Conservation (phyloP, 2,113 vertebrate species). For the Butastur rufipennis region DNA sequence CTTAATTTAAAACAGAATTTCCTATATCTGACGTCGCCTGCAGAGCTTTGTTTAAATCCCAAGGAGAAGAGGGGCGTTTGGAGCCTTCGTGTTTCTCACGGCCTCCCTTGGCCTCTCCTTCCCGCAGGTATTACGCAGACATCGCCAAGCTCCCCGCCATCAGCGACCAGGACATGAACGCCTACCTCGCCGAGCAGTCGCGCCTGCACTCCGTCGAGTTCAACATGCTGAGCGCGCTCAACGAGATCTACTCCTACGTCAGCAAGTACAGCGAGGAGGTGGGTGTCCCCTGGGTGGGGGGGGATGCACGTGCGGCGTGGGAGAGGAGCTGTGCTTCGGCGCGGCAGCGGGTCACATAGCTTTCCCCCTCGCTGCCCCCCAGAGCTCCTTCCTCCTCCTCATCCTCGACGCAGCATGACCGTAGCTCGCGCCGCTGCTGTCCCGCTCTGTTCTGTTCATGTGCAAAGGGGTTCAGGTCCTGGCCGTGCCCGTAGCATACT, state of each 20-base stretch:
- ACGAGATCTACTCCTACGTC: conserved; percentile 97
- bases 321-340: not conserved
- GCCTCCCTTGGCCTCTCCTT: not conserved
- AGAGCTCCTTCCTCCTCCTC: not conserved
- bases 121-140: conserved; percentile 93
- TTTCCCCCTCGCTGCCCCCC: not conserved
- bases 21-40: no score
- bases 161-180: conserved; percentile 99
- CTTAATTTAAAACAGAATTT: no score
- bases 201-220: conserved; percentile 92
- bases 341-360: rapidly evolving
- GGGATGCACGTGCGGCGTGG: rapidly evolving
- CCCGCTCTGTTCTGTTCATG: rapidly evolving
- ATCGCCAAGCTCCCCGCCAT: conserved; percentile 94
- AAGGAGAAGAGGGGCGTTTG: rapidly evolving
- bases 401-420: rapidly evolving
- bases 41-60: not conserved
- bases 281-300: not conserved
- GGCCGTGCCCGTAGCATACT: rapidly evolving
- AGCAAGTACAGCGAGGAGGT: conserved; percentile 99
- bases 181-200: conserved; percentile 97
- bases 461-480: not conserved
- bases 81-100: rapidly evolving
- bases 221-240: conserved; percentile 96
- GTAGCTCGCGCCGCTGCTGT: rapidly evolving